Evolutionary conservation across 2,113 vertebrate species (phyloP), one percentile per base, ranked within the genome.

Genomic region (Prochilodus magdalenae): DNA sequence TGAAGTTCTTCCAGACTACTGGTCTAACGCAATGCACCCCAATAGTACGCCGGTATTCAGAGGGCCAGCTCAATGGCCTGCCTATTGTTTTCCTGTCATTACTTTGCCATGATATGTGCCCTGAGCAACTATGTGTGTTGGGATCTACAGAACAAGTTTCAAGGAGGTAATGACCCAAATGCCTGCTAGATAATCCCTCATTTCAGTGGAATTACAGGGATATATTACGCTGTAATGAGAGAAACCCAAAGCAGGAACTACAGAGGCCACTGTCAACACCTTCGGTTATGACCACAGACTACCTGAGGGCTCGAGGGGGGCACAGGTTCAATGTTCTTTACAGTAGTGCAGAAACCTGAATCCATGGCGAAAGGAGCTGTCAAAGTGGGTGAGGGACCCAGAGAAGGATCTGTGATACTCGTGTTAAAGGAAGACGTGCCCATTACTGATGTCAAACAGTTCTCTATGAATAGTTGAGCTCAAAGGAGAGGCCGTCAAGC

Each of bases 191-290:
- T 90, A 89, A 87, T 93, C 87, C 85, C 81, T 80, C 79, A 91
- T 94, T 92, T 89, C 86, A 71, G 91, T 91, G 90, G 85, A 84
- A 89, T 85, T 86, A 87, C 74, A 85, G 75, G 88, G 94, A 92
- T 93, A 92, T 60, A 80, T 92, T 95, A 94, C 89, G 91, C 75
- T 12, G 75, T 82, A 80, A 83, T 85, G 84, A 84, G 40, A 44
- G 94, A 93, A 94, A 95, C 47, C 80, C 80, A 90, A 94, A 67
- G 86, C 82, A 75, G 15, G n/a, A 59, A 92, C 90, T 90, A 94
- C 95, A 93, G 93, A 92, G 63, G 12, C 0, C 55, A 90, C 92
- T 95, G 92, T 96, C 95, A 95, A 91, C 94, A 24, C 79, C 82
- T 85, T 85, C 72, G 87, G 90, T 79, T 87, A 93, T 90, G 90